phyloP scores from a whole-genome alignment of 2,797 vertebrate species.

The Chromobotia macracanthus region DNA sequence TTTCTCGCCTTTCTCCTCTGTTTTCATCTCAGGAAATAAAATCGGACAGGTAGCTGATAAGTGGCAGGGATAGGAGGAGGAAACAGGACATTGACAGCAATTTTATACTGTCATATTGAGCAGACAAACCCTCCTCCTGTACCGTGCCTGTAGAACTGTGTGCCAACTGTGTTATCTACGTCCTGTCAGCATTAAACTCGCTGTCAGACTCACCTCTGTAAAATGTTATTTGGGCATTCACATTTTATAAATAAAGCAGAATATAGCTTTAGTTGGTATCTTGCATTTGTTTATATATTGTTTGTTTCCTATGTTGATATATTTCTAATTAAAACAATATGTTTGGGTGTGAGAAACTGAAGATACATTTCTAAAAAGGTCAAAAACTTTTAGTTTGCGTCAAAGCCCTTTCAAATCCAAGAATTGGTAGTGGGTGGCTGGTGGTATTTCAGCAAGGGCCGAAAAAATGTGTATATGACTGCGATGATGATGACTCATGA shows the following conservation, averaged over 20 bases:
- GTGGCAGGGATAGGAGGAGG: conserved; percentile 58
- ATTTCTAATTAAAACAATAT: background rate
- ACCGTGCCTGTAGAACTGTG: background rate
- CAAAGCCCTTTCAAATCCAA: background rate
- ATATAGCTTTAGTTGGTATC: background rate
- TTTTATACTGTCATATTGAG: conserved; percentile 13
- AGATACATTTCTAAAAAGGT: background rate
- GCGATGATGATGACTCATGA: too few species aligned
- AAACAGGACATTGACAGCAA: conserved; percentile 25
- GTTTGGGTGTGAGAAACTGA: background rate
- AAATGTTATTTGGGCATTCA: conserved; percentile 32
- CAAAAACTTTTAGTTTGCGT: background rate
- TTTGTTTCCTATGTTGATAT: background rate
- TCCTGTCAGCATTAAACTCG: conserved; percentile 34
- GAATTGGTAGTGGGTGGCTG: background rate
- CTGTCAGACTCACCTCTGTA: conserved; percentile 4
- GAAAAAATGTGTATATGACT: too few species aligned
- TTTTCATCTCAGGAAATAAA: conserved; percentile 47
- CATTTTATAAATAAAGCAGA: background rate
- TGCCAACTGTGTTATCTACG: conserved; percentile 33
- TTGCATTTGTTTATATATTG: background rate
- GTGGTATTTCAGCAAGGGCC: too few species aligned
- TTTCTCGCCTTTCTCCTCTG: conserved; percentile 59
- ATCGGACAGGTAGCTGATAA: conserved; percentile 68
- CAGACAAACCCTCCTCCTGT: background rate